These are phyloP conservation scores for Pomacea maculata DNA, from an alignment of 1,140 invertebrate genomes.

Conservation along the genomic window DNA sequence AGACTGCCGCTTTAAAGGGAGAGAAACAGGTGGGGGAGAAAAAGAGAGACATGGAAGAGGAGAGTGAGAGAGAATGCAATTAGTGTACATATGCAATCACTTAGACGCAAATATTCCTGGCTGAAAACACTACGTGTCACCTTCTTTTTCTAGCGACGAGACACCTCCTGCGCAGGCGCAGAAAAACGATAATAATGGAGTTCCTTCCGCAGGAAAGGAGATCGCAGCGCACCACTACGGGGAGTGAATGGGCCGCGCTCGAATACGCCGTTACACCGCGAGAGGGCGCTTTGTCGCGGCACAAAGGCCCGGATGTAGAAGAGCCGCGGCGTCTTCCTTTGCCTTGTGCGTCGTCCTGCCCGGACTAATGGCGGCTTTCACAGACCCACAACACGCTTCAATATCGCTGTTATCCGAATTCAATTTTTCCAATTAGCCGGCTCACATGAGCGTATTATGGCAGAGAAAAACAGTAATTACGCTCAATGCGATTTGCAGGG, in stretches of 20 bases:
- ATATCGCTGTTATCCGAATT: constrained; percentile 32
- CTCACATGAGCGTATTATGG: constrained; percentile 31
- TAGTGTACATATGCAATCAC: no score
- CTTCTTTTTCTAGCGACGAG: no score
- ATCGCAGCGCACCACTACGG: constrained; percentile 20
- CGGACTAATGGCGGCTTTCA: constrained; percentile 28
- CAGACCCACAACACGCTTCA: constrained; percentile 19
- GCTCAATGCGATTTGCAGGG: constrained; percentile 25
- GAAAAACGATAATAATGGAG: neutral
- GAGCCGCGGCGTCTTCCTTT: constrained; percentile 17
- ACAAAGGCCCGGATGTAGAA: constrained; percentile 22
- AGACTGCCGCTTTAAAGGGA: neutral
- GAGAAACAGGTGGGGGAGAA: neutral
- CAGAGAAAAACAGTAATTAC: constrained; percentile 35
- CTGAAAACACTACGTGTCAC: no score
- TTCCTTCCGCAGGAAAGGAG: constrained; percentile 22
- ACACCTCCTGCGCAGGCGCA: no score
- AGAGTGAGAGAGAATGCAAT: constrained; percentile 1
- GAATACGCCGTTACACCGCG: constrained; percentile 23
- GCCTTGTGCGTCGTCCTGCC: constrained; percentile 10
- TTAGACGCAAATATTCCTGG: no score
- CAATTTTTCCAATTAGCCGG: constrained; percentile 35
- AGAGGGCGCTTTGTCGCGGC: constrained; percentile 16
- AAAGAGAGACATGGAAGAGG: neutral
- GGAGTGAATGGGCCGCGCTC: constrained; percentile 24